These are phyloP conservation scores for Caenorhabditis latens DNA, from an alignment of 1,140 invertebrate species.

Conservation along the genomic window DNA sequence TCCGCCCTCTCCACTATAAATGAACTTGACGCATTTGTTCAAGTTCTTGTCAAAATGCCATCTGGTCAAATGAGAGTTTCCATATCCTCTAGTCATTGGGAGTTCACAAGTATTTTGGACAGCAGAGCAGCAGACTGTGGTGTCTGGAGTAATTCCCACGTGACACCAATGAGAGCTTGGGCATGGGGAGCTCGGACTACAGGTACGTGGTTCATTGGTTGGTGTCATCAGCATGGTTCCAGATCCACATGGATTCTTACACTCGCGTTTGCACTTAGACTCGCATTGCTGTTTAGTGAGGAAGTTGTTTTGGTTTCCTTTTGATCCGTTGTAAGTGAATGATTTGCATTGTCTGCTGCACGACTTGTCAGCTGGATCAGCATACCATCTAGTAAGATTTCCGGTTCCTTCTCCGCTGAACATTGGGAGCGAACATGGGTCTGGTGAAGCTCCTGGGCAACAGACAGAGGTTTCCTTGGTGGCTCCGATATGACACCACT, in stretches of 20 bases:
- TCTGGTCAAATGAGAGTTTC: constrained; percentile 66
- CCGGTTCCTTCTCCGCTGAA: constrained; percentile 73
- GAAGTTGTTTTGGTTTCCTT: constrained; percentile 75
- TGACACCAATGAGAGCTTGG: constrained; percentile 76
- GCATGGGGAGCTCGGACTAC: constrained; percentile 72
- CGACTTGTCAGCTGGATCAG: constrained; percentile 72
- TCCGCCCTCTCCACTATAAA: constrained; percentile 75
- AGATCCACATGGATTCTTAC: constrained; percentile 74
- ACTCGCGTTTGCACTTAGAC: constrained; percentile 66
- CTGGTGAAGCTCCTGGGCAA: constrained; percentile 71
- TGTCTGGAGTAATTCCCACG: constrained; percentile 72
- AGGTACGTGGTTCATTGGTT: constrained; percentile 70
- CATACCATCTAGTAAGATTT: constrained; percentile 77
- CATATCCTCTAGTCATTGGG: constrained; percentile 64
- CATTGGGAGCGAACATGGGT: constrained; percentile 74
- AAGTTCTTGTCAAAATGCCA: constrained; percentile 70
- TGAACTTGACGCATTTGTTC: constrained; percentile 72
- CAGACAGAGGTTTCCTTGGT: constrained; percentile 72
- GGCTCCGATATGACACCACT: constrained; percentile 76
- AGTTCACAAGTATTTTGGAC: constrained; percentile 73
- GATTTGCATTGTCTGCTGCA: constrained; percentile 73
- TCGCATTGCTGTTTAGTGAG: constrained; percentile 68
- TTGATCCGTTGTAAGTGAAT: constrained; percentile 71
- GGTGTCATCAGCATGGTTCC: constrained; percentile 69
- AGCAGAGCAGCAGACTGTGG: constrained; percentile 76